phyloP scores from a whole-genome alignment of 2,888 invertebrate species.

The Lepidocyrtoides sp. region DNA sequence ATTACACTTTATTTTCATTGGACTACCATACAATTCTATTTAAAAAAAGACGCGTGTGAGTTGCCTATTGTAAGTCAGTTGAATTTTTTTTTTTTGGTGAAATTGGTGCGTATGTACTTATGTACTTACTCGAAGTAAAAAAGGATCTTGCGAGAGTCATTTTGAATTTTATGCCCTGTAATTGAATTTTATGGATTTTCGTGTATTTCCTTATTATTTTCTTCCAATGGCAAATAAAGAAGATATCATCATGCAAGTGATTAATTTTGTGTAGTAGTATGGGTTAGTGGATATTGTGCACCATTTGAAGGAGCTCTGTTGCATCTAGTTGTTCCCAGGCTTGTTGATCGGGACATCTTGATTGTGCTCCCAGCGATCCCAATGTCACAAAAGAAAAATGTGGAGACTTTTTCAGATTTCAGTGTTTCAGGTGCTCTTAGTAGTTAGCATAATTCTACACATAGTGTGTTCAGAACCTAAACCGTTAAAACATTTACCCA shows the following conservation, averaged over 20 bases:
- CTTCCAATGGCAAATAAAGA: neutral
- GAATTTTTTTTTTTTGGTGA: conserved; percentile 62
- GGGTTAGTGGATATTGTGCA: neutral
- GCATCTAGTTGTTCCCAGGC: conserved; percentile 22
- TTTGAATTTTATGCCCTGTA: conserved; percentile 46
- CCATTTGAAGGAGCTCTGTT: conserved; percentile 6
- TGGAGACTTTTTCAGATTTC: conserved; percentile 57
- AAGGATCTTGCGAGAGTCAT: neutral
- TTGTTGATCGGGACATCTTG: conserved; percentile 22
- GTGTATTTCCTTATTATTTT: conserved; percentile 53
- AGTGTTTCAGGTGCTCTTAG: conserved; percentile 47
- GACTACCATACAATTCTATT: neutral
- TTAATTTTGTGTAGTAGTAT: neutral
- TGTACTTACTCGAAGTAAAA: neutral
- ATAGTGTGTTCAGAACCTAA: conserved; percentile 53
- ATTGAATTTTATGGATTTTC: conserved; percentile 55
- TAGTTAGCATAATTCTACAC: conserved; percentile 29
- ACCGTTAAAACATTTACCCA: conserved; percentile 65
- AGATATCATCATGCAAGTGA: neutral
- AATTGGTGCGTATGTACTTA: conserved; percentile 25
- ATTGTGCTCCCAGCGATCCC: conserved; percentile 1
- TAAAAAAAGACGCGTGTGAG: neutral
- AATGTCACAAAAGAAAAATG: conserved; percentile 74
- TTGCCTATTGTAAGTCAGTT: conserved; percentile 25
- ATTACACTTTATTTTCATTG: neutral